Percentiles rank a stretch among this genome's conserved stretches.
Conservation (phyloP, 2,797 vertebrate species). For the Gymnocypris eckloni region DNA sequence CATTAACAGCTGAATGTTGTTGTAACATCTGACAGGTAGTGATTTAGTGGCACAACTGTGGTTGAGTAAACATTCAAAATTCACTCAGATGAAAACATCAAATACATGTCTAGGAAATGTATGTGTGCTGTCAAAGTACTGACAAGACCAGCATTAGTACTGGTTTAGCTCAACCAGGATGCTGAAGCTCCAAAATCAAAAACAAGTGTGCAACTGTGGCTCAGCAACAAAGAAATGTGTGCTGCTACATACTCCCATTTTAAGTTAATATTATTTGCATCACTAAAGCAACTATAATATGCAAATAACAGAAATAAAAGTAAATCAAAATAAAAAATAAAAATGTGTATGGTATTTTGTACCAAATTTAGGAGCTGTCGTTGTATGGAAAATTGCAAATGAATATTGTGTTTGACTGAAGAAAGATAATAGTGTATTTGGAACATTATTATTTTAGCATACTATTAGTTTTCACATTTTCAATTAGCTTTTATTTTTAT, state of each 20-base stretch:
- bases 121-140: not conserved
- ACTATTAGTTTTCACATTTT: not conserved
- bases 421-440: not conserved
- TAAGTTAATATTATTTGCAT: not conserved
- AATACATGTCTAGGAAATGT: not conserved
- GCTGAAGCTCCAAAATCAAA: not conserved
- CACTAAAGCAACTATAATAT: not conserved
- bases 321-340: too few relatives aligned
- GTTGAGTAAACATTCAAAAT: not conserved
- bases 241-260: not conserved
- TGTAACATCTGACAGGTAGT: not conserved
- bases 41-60: conserved; percentile 10
- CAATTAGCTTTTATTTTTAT: not conserved
- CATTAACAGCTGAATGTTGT: not conserved
- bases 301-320: too few relatives aligned
- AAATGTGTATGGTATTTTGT: not conserved
- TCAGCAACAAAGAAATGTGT: not conserved
- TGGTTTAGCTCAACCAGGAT: not conserved
- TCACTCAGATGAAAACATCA: not conserved
- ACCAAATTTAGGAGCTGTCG: not conserved
- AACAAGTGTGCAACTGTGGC: not conserved
- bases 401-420: not conserved
- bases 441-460: not conserved
- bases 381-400: not conserved
- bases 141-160: not conserved